Conservation (phyloP, 1,140 invertebrate genomes). For the Anthonomus grandis region DNA sequence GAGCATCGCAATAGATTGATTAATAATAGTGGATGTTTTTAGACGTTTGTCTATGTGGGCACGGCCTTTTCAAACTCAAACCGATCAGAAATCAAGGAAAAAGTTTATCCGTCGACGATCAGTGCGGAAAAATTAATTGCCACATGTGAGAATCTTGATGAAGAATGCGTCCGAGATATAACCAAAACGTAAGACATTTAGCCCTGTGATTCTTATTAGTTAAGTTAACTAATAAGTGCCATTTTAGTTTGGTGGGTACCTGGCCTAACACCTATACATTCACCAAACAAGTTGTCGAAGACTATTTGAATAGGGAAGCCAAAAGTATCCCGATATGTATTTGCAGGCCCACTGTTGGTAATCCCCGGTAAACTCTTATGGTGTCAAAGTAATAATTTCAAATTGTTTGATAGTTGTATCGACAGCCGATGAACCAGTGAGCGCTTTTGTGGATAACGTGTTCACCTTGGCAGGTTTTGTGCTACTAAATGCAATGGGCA, state of each 20-base stretch:
- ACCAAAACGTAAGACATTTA: constrained; percentile 4
- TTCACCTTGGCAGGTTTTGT: constrained; percentile 68
- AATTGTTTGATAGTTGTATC: constrained; percentile 59
- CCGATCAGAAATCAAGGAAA: constrained; percentile 45
- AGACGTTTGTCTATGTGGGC: constrained; percentile 52
- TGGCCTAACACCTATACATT: constrained; percentile 62
- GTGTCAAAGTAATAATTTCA: not conserved
- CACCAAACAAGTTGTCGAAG: constrained; percentile 60
- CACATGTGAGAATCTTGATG: constrained; percentile 35
- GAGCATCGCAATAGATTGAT: not conserved
- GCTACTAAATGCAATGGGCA: constrained; percentile 58
- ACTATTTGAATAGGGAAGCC: constrained; percentile 54
- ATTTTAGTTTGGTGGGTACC: constrained; percentile 48
- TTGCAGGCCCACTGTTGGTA: constrained; percentile 60
- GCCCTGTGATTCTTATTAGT: not conserved
- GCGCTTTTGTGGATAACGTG: constrained; percentile 78
- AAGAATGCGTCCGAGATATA: constrained; percentile 45
- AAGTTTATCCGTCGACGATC: constrained; percentile 52
- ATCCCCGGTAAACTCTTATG: constrained; percentile 18
- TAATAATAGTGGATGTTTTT: not conserved
- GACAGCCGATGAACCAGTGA: constrained; percentile 64
- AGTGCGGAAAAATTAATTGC: constrained; percentile 50
- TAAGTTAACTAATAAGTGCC: not conserved
- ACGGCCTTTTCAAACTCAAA: constrained; percentile 65
- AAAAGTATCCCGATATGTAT: constrained; percentile 57